Percentiles rank a stretch among this genome's conserved stretches.
Conservation (phyloP, 1,140 invertebrate species). For the Drosophila teissieri region DNA sequence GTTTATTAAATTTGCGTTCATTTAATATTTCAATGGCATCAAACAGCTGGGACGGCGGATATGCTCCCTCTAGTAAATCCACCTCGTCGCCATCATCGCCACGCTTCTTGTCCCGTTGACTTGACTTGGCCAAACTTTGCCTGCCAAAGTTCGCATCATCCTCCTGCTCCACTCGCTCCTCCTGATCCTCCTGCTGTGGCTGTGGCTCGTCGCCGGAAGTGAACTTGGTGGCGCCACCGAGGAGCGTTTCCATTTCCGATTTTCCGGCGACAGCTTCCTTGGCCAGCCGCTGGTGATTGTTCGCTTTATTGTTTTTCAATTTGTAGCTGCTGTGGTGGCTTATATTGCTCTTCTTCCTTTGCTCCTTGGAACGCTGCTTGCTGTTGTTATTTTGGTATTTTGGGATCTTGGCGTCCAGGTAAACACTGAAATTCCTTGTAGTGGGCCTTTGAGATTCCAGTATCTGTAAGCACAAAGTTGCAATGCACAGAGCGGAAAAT, state of each 20-base stretch:
- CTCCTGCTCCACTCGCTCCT: neutral
- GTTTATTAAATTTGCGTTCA: conserved; percentile 79
- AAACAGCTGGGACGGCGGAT: conserved; percentile 50
- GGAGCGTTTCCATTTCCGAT: conserved; percentile 2
- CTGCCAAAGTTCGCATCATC: conserved; percentile 57
- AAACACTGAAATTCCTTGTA: conserved; percentile 66
- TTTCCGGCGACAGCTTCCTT: conserved; percentile 25
- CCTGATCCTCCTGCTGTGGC: no score
- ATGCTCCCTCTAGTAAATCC: conserved; percentile 8
- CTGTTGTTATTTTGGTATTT: conserved; percentile 45
- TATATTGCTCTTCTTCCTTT: conserved; percentile 48
- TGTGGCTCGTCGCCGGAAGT: conserved; percentile 10
- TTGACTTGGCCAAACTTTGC: conserved; percentile 69
- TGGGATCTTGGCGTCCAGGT: conserved; percentile 63
- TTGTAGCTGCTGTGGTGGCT: conserved; percentile 68
- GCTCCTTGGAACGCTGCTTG: conserved; percentile 18
- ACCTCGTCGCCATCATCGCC: conserved; percentile 9
- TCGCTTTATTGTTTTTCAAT: conserved; percentile 69
- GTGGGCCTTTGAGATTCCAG: conserved; percentile 77
- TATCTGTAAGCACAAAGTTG: conserved; percentile 65
- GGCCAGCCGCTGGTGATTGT: conserved; percentile 6
- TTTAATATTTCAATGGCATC: conserved; percentile 81
- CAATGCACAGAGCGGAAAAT: conserved; percentile 1
- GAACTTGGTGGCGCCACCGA: conserved; percentile 13
- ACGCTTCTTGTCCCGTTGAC: conserved; percentile 40